Conservation (phyloP, 2,888 invertebrate genomes). For the Stenodera caucasica region DNA sequence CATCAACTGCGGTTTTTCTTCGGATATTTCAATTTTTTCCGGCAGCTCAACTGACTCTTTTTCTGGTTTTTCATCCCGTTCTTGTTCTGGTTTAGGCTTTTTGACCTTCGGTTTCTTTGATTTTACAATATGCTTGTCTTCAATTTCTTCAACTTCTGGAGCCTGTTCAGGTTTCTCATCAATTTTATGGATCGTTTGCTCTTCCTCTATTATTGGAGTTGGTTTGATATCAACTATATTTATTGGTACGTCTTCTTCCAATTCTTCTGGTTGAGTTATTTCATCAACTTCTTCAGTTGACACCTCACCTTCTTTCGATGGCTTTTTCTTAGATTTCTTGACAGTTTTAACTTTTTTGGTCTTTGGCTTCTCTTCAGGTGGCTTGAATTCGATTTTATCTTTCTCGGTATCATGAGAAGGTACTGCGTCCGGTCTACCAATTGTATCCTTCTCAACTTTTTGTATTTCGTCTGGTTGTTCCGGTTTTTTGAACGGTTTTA, state of each 20-base stretch:
- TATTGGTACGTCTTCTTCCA: conserved; percentile 24
- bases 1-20: conserved; percentile 43
- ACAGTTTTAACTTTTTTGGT: conserved; percentile 24
- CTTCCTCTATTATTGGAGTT: conserved; percentile 41
- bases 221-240: conserved; percentile 37
- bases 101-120: conserved; percentile 6
- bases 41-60: conserved; percentile 37
- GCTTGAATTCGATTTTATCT: conserved; percentile 27
- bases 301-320: conserved; percentile 28
- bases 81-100: conserved; percentile 10
- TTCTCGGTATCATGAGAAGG: conserved; percentile 28
- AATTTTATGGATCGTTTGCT: conserved; percentile 21
- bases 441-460: conserved; percentile 12
- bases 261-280: conserved; percentile 8
- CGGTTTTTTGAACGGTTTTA: conserved; percentile 42
- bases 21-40: conserved; percentile 36
- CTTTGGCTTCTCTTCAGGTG: conserved; percentile 44
- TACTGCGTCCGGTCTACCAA: conserved; percentile 14
- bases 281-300: conserved; percentile 33
- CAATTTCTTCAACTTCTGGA: conserved; percentile 1
- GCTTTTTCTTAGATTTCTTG: conserved; percentile 27
- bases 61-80: conserved; percentile 15
- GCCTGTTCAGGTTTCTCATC: conserved; percentile 25
- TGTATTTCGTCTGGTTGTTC: conserved; percentile 31
- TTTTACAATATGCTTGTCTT: conserved; percentile 24